Percentiles rank a stretch among this genome's conserved stretches.
Conservation (phyloP, 2,888 invertebrate species). For the Choreutis nemorana region DNA sequence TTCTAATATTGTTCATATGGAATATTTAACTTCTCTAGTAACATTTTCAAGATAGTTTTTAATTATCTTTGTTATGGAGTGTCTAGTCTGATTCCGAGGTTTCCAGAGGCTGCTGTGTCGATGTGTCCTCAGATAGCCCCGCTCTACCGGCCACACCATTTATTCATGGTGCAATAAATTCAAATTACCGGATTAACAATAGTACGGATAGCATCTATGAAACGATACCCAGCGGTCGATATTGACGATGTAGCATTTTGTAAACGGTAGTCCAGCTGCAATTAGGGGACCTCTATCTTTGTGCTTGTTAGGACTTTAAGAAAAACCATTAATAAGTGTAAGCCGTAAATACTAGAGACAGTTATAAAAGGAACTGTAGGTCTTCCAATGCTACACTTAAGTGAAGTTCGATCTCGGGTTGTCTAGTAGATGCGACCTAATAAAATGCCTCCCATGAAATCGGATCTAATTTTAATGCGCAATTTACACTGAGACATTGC, state of each 20-base stretch:
- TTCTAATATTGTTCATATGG: too few relatives aligned
- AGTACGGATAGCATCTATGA: constrained; percentile 54
- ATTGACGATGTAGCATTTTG: constrained; percentile 25
- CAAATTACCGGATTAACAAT: constrained; percentile 68
- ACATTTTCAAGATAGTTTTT: too few relatives aligned
- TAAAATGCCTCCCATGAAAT: constrained; percentile 26
- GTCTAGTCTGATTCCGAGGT: too few relatives aligned
- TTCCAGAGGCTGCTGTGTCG: constrained; percentile 40
- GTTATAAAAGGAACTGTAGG: too few relatives aligned
- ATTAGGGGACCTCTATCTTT: too few relatives aligned
- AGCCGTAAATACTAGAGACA: too few relatives aligned
- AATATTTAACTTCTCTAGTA: too few relatives aligned
- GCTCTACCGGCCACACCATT: constrained; percentile 44
- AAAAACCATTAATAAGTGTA: too few relatives aligned
- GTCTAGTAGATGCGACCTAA: constrained; percentile 15
- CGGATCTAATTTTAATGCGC: constrained; percentile 37
- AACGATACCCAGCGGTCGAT: constrained; percentile 35
- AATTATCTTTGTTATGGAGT: too few relatives aligned
- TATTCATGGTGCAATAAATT: constrained; percentile 65
- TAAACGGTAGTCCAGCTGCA: neutral
- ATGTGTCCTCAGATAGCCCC: constrained; percentile 50
- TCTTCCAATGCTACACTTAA: neutral
- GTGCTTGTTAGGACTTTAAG: too few relatives aligned
- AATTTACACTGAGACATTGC: constrained; percentile 39
- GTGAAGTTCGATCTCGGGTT: neutral